Base-by-base conservation (phyloP, 2,888 invertebrate genomes). In the Amphipyra berbera region DNA sequence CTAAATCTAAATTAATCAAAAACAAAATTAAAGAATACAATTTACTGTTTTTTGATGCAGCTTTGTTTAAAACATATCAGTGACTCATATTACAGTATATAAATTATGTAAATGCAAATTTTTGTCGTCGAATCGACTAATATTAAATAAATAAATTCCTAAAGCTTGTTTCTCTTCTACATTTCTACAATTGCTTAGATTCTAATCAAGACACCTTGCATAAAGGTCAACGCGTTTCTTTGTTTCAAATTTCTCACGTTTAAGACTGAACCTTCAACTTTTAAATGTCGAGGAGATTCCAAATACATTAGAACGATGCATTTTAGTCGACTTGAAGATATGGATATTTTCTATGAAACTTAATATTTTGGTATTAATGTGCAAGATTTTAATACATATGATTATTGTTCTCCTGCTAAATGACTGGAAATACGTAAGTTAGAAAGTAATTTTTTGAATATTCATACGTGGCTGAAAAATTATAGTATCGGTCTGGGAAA, bases 151-250 rank as follows among this genome's bases (percentile, higher is more conserved):
- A 59, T 61, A 63, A 67, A 75, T 33, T 47, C 42, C 30, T 42
- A 46, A 52, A 61, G 40, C 41, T 59, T 21, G 44, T 69, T 73
- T 71, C 58, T 76, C 54, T 74, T 74, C 44, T 69, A 61, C 68
- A 59, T 68, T 72, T 67, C 62, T 71, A 73, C 66, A 78, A 81
- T 81, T 76, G 82, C 74, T 85, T 82, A 82, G 88, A 89, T 90
- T 84, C 79, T 84, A 86, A 89, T 88, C 88, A 68, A 38, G 54
- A 77, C 82, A 86, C 81, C 83, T 85, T 77, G 71, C 61, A 41
- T 73, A 85, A 83, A 85, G 84, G 84, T 83, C 83, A 83, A 14
- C 46, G 60, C 63, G 66, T 69, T 76, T 73, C 83, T 81, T 82
- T 81, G 82, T 81, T 72, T 67, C 38, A 38, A 65, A 50, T 60